Evolutionary conservation across 2,888 invertebrate species (phyloP).

Genomic region (Brachyopa scutellaris): DNA sequence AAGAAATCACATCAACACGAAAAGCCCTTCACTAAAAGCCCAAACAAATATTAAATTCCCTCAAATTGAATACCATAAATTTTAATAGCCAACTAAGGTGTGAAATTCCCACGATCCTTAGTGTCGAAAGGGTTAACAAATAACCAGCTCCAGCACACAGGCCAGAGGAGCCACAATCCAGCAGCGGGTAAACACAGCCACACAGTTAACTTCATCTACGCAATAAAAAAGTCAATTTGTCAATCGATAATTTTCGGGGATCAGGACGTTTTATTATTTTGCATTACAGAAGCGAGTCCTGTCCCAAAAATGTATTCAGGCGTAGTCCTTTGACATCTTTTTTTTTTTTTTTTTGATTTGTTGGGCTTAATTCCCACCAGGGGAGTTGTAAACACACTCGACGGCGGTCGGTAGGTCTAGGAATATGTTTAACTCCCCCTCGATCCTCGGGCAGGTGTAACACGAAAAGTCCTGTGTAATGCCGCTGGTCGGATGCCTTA

Average conservation of each 20-base stretch:
- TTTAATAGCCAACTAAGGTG: conserved; percentile 68
- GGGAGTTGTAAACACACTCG: conserved; percentile 11
- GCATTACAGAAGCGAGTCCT: conserved; percentile 42
- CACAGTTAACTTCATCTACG: not conserved
- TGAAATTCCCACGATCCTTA: conserved; percentile 68
- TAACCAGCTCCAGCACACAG: not conserved
- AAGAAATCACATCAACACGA: conserved; percentile 30
- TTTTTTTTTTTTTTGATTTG: conserved; percentile 13
- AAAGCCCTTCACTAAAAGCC: conserved; percentile 6
- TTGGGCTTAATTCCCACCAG: conserved; percentile 22
- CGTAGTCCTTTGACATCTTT: not conserved
- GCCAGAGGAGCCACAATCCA: not conserved
- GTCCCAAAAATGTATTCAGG: conserved; percentile 9
- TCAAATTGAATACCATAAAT: conserved; percentile 68
- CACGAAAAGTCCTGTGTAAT: conserved; percentile 26
- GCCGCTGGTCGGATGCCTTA: conserved; percentile 36
- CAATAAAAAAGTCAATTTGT: conserved; percentile 61
- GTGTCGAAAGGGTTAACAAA: conserved; percentile 56
- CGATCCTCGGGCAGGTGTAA: conserved; percentile 5
- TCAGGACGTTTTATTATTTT: conserved; percentile 62
- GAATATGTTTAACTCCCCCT: not conserved
- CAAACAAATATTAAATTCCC: conserved; percentile 59
- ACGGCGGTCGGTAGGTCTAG: not conserved
- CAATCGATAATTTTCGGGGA: conserved; percentile 70
- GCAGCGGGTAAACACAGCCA: not conserved